Base-by-base conservation (phyloP, 2,113 vertebrate species). In the Zosterops pallidus region DNA sequence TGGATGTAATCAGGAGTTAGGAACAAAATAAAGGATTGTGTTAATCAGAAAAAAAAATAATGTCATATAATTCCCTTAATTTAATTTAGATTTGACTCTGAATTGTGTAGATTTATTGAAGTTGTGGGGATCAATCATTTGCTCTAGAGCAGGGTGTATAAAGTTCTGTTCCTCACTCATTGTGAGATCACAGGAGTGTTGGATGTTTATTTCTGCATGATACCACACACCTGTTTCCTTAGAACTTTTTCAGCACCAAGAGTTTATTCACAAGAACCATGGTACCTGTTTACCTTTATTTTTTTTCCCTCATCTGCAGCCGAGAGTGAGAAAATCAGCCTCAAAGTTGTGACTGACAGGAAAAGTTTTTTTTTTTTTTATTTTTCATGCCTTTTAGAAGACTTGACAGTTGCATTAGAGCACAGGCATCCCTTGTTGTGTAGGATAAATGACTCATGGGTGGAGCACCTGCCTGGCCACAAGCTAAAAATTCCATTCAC, bases 391-490 rank as follows among this genome's bases (percentile, higher is more conserved):
- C 55, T 88, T 85, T 39, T 75, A 71, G 71, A 89, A 95, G 79
- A 65, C 44, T 56, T 77, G 91, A 68, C 79, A 57, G 95, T 88
- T 92, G 44, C 44, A 11, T 56, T 90, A 46, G 81, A 69, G 0
- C 35, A 5, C 29, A 50, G 59, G 74, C 63, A 83, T 95, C 92
- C 94, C 68, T 33, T 94, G 88, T 55, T 86, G 95, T 76, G 85
- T 63, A 76, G 96, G 94, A 70, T 82, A 86, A 90, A 77, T 90
- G 93, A 93, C 67, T 95, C 87, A 95, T 53, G 88, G 96, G 96
- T 94, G 96, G 94, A 94, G 97, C 97, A 95, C 94, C 95, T 96
- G 86, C 89, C 89, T 26, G 56, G 95, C 97, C 96, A 97, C 97
- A 96, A 65, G 67, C 91, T 90, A 91, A 92, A 97, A 91, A 95